Evolutionary conservation across 2,888 invertebrate species (phyloP).

Genomic region (Tachina fera): DNA sequence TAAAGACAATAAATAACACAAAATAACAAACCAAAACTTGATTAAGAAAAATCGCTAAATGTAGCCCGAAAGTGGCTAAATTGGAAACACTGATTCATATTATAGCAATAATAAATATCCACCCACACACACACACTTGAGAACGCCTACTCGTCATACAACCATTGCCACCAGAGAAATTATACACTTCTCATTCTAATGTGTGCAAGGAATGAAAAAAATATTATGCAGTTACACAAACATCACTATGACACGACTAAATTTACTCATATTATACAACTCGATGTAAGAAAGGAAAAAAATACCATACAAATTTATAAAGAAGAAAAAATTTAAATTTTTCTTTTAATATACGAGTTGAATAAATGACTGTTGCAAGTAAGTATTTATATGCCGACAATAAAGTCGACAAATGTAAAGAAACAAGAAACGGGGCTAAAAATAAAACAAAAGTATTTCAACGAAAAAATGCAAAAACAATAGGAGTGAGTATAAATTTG

Average conservation of each 20-base stretch:
- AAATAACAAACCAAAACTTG: too few relatives aligned
- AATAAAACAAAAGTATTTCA: conserved; percentile 12
- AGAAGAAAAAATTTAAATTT: conserved; percentile 26
- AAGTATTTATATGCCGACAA: conserved; percentile 24
- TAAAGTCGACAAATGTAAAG: conserved; percentile 21
- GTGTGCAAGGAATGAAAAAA: neutral
- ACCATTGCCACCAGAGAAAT: conserved; percentile 12
- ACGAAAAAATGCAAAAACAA: conserved; percentile 18
- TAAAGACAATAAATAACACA: too few relatives aligned
- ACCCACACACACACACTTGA: neutral
- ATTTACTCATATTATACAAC: conserved; percentile 19
- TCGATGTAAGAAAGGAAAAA: conserved; percentile 15
- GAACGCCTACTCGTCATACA: neutral
- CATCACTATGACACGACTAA: conserved; percentile 16
- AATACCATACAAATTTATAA: neutral
- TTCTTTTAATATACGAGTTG: conserved; percentile 5
- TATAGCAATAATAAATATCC: conserved; percentile 44
- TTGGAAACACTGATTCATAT: too few relatives aligned
- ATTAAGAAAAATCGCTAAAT: too few relatives aligned
- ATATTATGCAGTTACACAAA: conserved; percentile 2
- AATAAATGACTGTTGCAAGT: conserved; percentile 33
- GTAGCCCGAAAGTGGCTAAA: too few relatives aligned
- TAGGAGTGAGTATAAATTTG: too few relatives aligned
- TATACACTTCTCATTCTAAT: conserved; percentile 53
- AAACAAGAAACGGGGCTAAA: conserved; percentile 1